These are phyloP conservation scores for Hyles euphorbiae DNA, from an alignment of 1,140 invertebrate species.

Conservation along the genomic window DNA sequence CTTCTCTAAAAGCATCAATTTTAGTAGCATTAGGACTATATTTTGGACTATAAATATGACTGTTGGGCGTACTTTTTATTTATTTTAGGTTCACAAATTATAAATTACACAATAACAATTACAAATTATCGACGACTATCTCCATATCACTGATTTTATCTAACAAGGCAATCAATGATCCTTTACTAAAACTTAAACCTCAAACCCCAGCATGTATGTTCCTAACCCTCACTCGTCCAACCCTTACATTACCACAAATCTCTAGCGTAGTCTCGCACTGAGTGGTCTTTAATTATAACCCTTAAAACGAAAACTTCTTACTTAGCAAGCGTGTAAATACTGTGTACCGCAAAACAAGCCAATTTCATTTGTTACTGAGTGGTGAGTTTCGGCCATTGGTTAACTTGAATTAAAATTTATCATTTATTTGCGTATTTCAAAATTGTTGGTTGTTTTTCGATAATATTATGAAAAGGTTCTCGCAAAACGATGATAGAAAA, in stretches of 20 bases:
- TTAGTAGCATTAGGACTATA: not conserved
- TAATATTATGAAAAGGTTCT: not conserved
- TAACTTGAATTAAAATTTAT: not conserved
- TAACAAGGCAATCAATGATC: no score
- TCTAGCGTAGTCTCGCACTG: not conserved
- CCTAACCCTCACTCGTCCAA: no score
- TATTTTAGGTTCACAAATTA: constrained; percentile 1
- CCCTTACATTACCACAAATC: constrained; percentile 1
- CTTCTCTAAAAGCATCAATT: no score
- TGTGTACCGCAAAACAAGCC: not conserved
- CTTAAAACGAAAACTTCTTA: constrained; percentile 4
- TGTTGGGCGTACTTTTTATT: not conserved
- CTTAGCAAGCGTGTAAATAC: not conserved
- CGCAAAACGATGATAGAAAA: not conserved
- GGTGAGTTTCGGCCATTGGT: not conserved
- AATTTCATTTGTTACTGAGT: not conserved
- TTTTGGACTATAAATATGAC: not conserved
- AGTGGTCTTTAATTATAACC: constrained; percentile 3
- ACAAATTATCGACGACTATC: not conserved
- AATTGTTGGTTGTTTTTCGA: not conserved
- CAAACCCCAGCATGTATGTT: no score
- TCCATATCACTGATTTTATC: not conserved
- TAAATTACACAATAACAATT: not conserved
- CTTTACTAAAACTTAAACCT: no score
- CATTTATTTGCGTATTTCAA: not conserved